Evolutionary conservation across 64 coral and sea anemone species (phyloP), one percentile per base, ranked within the genome.

Genomic region (Porites australiensis): DNA sequence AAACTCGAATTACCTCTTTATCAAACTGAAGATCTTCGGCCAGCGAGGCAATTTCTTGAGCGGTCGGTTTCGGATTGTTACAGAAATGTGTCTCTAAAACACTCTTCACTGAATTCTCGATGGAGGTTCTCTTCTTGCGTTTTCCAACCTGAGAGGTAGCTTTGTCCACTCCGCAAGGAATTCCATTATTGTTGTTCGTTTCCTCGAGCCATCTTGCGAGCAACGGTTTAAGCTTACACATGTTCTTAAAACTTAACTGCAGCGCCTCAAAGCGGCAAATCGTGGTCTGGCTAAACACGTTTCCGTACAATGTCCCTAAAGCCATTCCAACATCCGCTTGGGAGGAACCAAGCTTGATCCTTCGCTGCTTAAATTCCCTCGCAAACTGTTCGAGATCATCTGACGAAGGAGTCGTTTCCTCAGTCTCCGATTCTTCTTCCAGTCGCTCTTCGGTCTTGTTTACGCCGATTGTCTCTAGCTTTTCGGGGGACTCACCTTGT

Each of bases 181-280:
- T 46, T 4, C 48, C 13, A 55, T 88, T 87, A 46, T 89, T 60
- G 66, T 77, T 85, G 23, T 68, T 77, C 12, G 65, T 57, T 45
- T 87, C 82, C 46, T 87, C 65, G 3, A 98, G 82, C 96, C 96
- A 98, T 73, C 91, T 98, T 90, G 93, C 90, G 16, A 98, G 57
- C 16, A 98, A 46, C 52, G 87, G 90, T 73, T 93, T 90, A 18
- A 98, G 79, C 22, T 86, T 93, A 61, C 88, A 93, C 96, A 98
- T 98, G 70, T 98, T 98, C 48, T 93, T 98, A 58, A 95, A 87
- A 77, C 94, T 95, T 22, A 98, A 72, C 64, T 98, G 96, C 48
- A 98, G 53, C 14, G 93, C 96, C 75, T 98, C 96, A 76, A 98
- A 98, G 51, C 96, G 94, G 48, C 96, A 95, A 50, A 98, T 98